Conservation (phyloP, 2,797 vertebrate species). For the Brachymystax lenok region DNA sequence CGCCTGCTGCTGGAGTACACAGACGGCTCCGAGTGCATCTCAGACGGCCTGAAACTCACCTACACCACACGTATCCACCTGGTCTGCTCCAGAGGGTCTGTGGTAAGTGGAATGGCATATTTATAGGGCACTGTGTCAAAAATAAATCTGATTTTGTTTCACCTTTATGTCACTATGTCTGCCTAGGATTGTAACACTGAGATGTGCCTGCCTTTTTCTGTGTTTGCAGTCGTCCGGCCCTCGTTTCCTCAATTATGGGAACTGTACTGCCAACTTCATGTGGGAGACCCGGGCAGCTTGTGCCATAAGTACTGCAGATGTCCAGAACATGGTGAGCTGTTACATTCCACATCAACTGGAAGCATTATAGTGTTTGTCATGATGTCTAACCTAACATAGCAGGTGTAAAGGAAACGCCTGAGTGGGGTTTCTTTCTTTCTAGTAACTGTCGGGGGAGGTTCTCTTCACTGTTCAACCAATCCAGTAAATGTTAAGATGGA, state of each 20-base stretch:
- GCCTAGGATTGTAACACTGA: not conserved
- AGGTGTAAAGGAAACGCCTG: too few species aligned
- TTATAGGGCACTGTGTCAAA: not conserved
- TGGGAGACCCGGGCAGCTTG: constrained; percentile 95
- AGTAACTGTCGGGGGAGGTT: too few species aligned
- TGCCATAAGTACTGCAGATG: constrained; percentile 75
- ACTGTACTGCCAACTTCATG: constrained; percentile 85
- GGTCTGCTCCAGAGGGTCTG: constrained; percentile 76
- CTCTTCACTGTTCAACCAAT: too few species aligned
- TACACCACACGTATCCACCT: constrained; percentile 89
- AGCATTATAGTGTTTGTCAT: too few species aligned
- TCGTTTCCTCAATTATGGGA: constrained; percentile 80
- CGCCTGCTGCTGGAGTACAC: constrained; percentile 86
- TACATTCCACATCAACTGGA: not conserved
- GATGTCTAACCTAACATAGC: too few species aligned
- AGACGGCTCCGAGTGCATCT: constrained; percentile 82
- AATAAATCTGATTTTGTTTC: not conserved
- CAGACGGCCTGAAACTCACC: constrained; percentile 64
- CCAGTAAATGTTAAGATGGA: too few species aligned
- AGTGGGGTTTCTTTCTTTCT: too few species aligned
- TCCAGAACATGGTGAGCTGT: constrained; percentile 75
- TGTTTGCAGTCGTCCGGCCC: constrained; percentile 78
- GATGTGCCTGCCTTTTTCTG: constrained; percentile 10
- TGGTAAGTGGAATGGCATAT: constrained; percentile 72
- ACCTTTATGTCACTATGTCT: too few species aligned